Evolutionary conservation across 2,888 invertebrate species (phyloP).

Genomic region (Netelia virgata): DNA sequence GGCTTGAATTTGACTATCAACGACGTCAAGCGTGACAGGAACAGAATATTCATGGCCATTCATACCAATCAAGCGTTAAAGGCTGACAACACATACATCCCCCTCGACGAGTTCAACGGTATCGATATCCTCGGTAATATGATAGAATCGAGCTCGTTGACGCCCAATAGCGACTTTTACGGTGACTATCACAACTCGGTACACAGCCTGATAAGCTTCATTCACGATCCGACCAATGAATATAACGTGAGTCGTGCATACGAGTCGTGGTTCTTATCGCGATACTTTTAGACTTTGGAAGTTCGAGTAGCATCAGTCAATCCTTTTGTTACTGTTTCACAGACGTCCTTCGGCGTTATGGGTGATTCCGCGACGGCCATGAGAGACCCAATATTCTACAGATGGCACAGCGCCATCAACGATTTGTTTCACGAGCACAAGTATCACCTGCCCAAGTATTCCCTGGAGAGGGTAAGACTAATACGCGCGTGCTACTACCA

Average conservation of each 20-base stretch:
- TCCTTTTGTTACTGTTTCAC: slow-evolving; percentile 20
- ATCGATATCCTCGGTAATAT: slow-evolving; percentile 93
- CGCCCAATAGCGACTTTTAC: slow-evolving; percentile 90
- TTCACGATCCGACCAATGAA: slow-evolving; percentile 93
- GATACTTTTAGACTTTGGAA: too few relatives aligned
- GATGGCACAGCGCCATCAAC: slow-evolving; percentile 93
- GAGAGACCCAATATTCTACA: slow-evolving; percentile 94
- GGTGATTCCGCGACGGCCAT: slow-evolving; percentile 94
- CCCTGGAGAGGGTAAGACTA: slow-evolving; percentile 86
- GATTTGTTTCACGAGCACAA: slow-evolving; percentile 92
- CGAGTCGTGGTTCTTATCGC: too few relatives aligned
- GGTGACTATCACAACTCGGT: slow-evolving; percentile 94
- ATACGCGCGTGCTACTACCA: not conserved
- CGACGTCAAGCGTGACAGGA: slow-evolving; percentile 91
- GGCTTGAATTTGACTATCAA: slow-evolving; percentile 89
- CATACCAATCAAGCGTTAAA: slow-evolving; percentile 87
- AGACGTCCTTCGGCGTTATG: slow-evolving; percentile 93
- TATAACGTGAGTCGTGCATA: slow-evolving; percentile 86
- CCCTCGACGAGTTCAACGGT: slow-evolving; percentile 89
- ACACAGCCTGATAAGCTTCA: slow-evolving; percentile 91
- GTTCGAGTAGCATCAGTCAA: too few relatives aligned
- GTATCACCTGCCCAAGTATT: slow-evolving; percentile 89
- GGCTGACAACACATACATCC: slow-evolving; percentile 87
- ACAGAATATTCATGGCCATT: slow-evolving; percentile 90
- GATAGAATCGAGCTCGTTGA: slow-evolving; percentile 89